Evolutionary conservation across 2,797 vertebrate genomes (phyloP).

Genomic region (Oryzias dopingdopingensis): DNA sequence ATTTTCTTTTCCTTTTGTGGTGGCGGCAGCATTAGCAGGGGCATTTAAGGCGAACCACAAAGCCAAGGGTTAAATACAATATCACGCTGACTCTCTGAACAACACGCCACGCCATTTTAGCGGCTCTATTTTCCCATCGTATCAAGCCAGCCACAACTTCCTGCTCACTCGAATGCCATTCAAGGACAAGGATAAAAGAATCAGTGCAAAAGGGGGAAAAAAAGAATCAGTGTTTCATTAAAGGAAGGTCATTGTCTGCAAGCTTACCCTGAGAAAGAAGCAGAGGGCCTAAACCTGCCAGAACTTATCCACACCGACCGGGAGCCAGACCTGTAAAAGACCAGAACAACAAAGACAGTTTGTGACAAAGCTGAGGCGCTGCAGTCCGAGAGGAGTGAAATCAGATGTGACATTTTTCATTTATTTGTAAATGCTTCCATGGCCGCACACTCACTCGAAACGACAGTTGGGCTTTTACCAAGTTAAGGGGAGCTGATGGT

Average conservation of each 20-base stretch:
- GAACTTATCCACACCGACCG: constrained; percentile 82
- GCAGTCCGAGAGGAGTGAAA: constrained; percentile 84
- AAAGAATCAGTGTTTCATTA: constrained; percentile 70
- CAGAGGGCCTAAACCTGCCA: constrained; percentile 79
- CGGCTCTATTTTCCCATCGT: constrained; percentile 57
- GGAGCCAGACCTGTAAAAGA: constrained; percentile 79
- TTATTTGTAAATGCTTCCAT: constrained; percentile 99
- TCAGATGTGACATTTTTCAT: constrained; percentile 99
- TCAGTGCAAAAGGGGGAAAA: constrained; percentile 35
- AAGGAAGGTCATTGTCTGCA: constrained; percentile 79
- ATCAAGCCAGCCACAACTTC: constrained; percentile 65
- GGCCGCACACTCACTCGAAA: constrained; percentile 91
- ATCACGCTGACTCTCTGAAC: constrained; percentile 58
- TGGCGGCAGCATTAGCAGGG: constrained; percentile 38
- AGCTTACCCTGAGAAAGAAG: constrained; percentile 81
- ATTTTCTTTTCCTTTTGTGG: constrained; percentile 44
- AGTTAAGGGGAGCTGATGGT: constrained; percentile 84
- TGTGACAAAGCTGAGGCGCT: constrained; percentile 92
- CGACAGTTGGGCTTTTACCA: constrained; percentile 88
- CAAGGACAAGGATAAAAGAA: constrained; percentile 53
- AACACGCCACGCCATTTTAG: constrained; percentile 75
- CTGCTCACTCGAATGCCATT: constrained; percentile 62
- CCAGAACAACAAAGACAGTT: constrained; percentile 90
- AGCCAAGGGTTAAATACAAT: constrained; percentile 71
- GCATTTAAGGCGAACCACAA: constrained; percentile 60